Evolutionary conservation across 2,113 vertebrate genomes (phyloP).

Genomic region (Setophaga petechia): DNA sequence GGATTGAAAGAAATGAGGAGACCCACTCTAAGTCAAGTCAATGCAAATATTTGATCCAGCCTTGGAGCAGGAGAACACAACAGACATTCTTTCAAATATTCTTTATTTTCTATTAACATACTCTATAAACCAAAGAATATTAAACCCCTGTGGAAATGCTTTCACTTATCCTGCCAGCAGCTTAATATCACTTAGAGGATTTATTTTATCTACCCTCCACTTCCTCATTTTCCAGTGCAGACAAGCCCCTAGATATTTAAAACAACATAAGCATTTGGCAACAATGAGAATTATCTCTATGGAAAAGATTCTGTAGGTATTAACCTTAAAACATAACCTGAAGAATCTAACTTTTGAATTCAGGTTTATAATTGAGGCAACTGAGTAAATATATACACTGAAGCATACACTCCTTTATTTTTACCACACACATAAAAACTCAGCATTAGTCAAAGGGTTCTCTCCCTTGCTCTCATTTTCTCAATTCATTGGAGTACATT

Average conservation of each 20-base stretch:
- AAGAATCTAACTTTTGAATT: neutral
- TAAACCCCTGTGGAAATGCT: neutral
- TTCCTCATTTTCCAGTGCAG: neutral
- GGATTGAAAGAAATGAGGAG: neutral
- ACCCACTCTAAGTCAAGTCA: neutral
- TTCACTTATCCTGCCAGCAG: neutral
- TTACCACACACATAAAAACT: neutral
- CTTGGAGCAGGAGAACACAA: neutral
- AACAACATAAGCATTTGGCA: neutral
- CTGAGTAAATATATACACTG: neutral
- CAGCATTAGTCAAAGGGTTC: neutral
- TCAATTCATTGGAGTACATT: neutral
- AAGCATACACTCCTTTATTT: neutral
- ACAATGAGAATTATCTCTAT: neutral
- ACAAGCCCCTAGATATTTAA: neutral
- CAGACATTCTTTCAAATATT: neutral
- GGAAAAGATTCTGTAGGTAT: neutral
- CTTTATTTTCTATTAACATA: neutral
- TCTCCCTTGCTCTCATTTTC: neutral
- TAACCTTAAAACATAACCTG: neutral
- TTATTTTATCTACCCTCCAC: neutral
- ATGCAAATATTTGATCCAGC: neutral
- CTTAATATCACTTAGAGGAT: constrained; percentile 10
- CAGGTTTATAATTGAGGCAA: neutral
- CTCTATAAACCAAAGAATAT: neutral